Conservation (phyloP, 92 coral and sea anemone species). For the Parazoanthus atlanticus region DNA sequence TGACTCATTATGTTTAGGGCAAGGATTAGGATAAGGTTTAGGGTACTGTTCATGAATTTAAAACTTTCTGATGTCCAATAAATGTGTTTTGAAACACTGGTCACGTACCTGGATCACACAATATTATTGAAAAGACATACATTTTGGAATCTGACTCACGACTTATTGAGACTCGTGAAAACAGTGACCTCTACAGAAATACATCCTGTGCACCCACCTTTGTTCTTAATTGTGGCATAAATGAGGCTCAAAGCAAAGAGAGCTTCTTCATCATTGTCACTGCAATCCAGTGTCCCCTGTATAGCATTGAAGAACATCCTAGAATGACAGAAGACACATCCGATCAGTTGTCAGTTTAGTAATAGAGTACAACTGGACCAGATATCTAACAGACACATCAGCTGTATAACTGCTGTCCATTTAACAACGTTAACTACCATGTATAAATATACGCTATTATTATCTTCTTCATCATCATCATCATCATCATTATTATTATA, state of each 20-base stretch:
- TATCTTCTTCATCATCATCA: neutral
- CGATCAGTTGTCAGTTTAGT: neutral
- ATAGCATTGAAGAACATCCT: conserved; percentile 85
- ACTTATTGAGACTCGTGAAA: neutral
- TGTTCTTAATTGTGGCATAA: conserved; percentile 81
- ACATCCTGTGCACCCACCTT: conserved; percentile 52
- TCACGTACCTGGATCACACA: too few species aligned
- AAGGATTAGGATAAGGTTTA: too few species aligned
- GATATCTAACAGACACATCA: neutral
- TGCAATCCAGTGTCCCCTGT: conserved; percentile 79
- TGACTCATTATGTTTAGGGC: too few species aligned
- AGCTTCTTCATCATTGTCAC: conserved; percentile 87
- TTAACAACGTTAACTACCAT: too few species aligned
- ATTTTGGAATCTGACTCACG: too few species aligned
- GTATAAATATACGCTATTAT: too few species aligned
- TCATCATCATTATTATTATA: too few species aligned
- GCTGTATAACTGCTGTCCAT: too few species aligned
- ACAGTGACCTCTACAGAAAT: neutral
- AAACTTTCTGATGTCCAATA: too few species aligned
- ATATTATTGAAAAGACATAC: too few species aligned
- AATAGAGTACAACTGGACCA: neutral
- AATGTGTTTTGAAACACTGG: too few species aligned
- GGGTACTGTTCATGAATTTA: too few species aligned
- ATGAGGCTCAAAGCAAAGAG: conserved; percentile 84
- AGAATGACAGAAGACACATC: conserved; percentile 17